Percentiles rank a stretch among this genome's conserved stretches.
These are phyloP conservation scores for Hydrolagus affinis DNA, from an alignment of 2,113 vertebrate genomes.

Conservation along the genomic window DNA sequence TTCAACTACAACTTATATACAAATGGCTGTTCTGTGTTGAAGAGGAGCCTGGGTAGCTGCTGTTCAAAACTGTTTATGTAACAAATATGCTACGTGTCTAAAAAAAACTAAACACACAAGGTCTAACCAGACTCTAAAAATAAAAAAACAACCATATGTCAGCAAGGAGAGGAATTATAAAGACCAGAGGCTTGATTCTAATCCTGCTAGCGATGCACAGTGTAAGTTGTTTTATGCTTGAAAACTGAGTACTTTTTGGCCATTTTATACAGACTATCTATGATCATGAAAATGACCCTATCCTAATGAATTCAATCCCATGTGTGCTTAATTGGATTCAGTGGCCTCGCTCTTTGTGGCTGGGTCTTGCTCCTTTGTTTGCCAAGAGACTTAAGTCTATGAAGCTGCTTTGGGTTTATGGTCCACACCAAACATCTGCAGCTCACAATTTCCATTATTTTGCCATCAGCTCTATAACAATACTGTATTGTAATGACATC, in stretches of 20 bases:
- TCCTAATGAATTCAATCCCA: background rate
- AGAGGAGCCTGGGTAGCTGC: background rate
- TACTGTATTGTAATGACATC: too few species aligned
- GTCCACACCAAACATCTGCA: background rate
- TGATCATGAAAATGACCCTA: background rate
- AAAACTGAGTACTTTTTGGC: background rate
- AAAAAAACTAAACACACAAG: background rate
- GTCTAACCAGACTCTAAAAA: background rate
- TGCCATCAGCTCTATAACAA: too few species aligned
- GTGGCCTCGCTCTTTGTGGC: background rate
- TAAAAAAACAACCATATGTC: background rate
- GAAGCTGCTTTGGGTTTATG: background rate
- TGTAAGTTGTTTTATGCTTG: background rate
- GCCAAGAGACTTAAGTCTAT: background rate
- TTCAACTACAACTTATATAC: background rate
- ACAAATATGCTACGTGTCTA: background rate
- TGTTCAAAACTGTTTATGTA: background rate
- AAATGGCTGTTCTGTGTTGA: background rate
- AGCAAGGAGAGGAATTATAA: background rate
- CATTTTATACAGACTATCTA: background rate
- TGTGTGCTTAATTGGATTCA: background rate
- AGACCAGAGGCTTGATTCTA: background rate
- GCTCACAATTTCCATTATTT: background rate
- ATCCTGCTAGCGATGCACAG: background rate
- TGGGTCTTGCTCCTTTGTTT: background rate